A percentile compares a stretch with the other conserved stretches of the same genome.
These are phyloP conservation scores for Sprattus sprattus DNA, from an alignment of 2,113 vertebrate genomes.

Conservation along the genomic window DNA sequence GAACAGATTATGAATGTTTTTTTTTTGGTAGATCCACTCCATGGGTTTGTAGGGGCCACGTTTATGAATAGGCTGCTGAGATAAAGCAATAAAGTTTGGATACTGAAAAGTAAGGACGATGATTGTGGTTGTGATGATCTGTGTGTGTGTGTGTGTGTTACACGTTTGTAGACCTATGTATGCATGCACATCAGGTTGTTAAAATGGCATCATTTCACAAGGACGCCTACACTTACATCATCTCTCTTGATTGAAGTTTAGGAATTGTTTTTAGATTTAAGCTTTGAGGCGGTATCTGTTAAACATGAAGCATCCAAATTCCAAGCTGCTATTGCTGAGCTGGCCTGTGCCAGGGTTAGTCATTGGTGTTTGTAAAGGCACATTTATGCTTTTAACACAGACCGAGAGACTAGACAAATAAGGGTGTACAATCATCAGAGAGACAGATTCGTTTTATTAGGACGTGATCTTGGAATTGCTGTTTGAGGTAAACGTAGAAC, in stretches of 20 bases:
- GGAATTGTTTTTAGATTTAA: background rate
- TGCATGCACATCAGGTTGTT: background rate
- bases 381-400: background rate
- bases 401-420: background rate
- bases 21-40: background rate
- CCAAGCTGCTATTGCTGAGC: too few species aligned
- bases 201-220: background rate
- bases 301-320: background rate
- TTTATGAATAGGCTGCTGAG: conserved; percentile 19
- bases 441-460: conserved; percentile 11
- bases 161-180: too few species aligned
- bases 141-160: background rate
- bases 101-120: background rate
- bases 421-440: background rate
- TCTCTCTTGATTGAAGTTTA: background rate
- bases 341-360: too few species aligned
- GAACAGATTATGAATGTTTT: conserved; percentile 26
- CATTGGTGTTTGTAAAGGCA: background rate
- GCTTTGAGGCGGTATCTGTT: background rate
- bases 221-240: background rate
- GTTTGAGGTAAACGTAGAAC: background rate
- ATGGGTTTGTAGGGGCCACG: background rate
- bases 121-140: background rate
- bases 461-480: background rate
- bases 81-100: conserved; percentile 37